Conservation (phyloP, 2,113 vertebrate species). For the Sinocyclocheilus anshuiensis region DNA sequence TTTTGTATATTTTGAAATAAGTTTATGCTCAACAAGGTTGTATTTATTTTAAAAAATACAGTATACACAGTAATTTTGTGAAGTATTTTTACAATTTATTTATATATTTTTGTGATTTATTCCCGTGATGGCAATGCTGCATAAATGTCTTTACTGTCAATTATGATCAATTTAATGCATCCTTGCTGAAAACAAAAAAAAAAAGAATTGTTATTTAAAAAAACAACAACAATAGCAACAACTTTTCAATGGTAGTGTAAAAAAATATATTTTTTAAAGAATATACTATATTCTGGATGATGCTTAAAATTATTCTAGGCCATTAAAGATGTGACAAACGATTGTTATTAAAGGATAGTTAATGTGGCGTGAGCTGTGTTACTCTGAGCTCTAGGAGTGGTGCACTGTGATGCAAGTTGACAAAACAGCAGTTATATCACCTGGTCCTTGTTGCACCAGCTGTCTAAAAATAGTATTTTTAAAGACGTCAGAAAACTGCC, state of each 20-base stretch:
- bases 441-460: neutral
- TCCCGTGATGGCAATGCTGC: neutral
- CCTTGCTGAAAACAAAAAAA: neutral
- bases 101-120: neutral
- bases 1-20: too few relatives aligned
- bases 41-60: too few relatives aligned
- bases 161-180: neutral
- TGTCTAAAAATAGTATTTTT: conserved; percentile 45
- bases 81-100: too few relatives aligned
- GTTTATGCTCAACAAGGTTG: too few relatives aligned
- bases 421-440: conserved; percentile 3
- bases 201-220: too few relatives aligned
- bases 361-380: neutral
- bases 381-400: conserved; percentile 1
- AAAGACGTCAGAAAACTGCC: conserved; percentile 2
- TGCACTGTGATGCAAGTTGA: neutral
- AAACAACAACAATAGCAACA: neutral
- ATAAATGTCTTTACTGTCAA: neutral
- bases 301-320: neutral
- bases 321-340: neutral
- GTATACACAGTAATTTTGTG: too few relatives aligned
- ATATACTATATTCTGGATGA: neutral
- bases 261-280: neutral
- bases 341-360: neutral
- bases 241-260: neutral